Evolutionary conservation across 2,113 vertebrate genomes (phyloP).

Genomic region (Tonatia bakeri): DNA sequence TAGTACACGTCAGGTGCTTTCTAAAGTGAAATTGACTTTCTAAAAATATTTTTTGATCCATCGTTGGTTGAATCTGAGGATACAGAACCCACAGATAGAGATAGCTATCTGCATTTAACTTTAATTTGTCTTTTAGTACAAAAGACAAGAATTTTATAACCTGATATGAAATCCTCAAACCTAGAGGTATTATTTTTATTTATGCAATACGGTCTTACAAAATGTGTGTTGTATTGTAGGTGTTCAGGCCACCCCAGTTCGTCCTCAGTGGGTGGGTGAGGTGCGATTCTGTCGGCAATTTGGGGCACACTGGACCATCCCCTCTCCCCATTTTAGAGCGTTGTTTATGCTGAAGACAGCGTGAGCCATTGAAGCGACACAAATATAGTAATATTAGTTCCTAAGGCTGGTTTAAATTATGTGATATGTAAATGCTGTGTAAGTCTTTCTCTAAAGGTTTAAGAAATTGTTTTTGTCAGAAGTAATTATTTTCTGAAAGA

Average conservation of each 20-base stretch:
- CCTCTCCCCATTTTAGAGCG: not conserved
- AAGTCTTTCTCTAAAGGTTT: not conserved
- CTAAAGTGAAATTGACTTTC: not conserved
- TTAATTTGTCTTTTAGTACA: not conserved
- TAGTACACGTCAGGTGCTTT: not conserved
- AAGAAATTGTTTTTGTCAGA: not conserved
- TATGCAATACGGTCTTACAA: not conserved
- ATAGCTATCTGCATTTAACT: not conserved
- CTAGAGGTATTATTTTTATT: not conserved
- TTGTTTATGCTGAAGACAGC: not conserved
- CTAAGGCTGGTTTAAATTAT: not conserved
- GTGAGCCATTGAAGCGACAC: not conserved
- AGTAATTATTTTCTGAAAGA: not conserved
- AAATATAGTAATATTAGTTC: not conserved
- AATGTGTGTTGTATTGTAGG: not conserved
- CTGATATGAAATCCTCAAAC: not conserved
- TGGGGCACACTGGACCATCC: too few species aligned
- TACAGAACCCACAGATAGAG: too few species aligned
- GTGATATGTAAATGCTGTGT: not conserved
- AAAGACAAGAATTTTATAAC: not conserved
- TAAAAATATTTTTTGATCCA: not conserved
- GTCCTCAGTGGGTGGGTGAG: too few species aligned
- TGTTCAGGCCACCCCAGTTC: not conserved
- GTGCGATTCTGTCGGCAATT: fast-evolving
- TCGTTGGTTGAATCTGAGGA: not conserved